Percentiles rank a stretch among this genome's conserved stretches.
phyloP scores from a whole-genome alignment of 2,888 invertebrate species.

The Leptopterna dolabrata region DNA sequence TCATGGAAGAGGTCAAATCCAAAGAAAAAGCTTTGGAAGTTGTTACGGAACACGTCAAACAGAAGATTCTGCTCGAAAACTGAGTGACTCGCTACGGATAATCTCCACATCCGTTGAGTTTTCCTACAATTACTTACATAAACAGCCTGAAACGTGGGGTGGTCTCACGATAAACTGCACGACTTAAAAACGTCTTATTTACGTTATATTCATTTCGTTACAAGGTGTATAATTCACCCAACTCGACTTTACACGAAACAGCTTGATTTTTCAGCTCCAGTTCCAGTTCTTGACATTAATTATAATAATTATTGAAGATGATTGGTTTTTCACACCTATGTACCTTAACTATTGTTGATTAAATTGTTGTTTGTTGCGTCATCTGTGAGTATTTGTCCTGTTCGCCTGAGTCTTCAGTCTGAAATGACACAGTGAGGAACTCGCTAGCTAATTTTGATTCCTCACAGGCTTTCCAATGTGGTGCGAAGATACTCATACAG shows the following conservation, averaged over 20 bases:
- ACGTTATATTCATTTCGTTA: background rate
- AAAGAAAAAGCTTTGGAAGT: slow-evolving; percentile 1
- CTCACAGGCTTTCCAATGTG: too few species aligned
- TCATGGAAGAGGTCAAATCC: slow-evolving; percentile 20
- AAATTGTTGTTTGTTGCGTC: background rate
- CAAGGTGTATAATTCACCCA: background rate
- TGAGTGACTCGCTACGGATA: background rate
- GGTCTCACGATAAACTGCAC: too few species aligned
- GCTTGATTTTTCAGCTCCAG: background rate
- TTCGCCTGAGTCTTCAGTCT: background rate
- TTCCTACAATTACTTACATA: too few species aligned
- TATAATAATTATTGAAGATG: too few species aligned
- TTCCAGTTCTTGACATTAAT: background rate
- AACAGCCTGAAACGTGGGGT: too few species aligned
- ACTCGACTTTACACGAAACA: background rate
- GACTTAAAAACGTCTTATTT: too few species aligned
- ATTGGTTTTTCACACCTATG: background rate
- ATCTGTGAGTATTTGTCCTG: background rate
- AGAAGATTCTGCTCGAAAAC: background rate
- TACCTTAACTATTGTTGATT: slow-evolving; percentile 11
- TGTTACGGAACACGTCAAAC: slow-evolving; percentile 11
- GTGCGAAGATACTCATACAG: too few species aligned
- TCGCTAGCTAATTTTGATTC: too few species aligned
- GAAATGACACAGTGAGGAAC: too few species aligned
- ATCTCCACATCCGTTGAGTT: too few species aligned